phyloP scores from a whole-genome alignment of 2,888 invertebrate genomes.

The Anthrax anthrax region DNA sequence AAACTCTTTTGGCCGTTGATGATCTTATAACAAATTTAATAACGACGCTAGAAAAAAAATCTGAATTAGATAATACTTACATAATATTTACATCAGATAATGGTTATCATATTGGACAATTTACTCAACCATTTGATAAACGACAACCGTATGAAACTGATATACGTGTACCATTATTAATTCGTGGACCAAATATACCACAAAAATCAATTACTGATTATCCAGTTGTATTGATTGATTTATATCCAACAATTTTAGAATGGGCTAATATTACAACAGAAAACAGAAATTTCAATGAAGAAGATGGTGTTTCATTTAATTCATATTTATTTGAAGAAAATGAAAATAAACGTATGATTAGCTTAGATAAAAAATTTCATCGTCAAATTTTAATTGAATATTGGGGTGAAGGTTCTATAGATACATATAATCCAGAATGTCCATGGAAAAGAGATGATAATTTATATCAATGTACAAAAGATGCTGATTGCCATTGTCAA shows the following conservation, averaged over 20 bases:
- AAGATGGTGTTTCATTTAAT: conserved; percentile 50
- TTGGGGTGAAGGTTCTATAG: conserved; percentile 54
- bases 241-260: conserved; percentile 68
- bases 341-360: background rate
- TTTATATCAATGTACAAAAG: conserved; percentile 47
- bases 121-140: conserved; percentile 76
- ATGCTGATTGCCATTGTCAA: conserved; percentile 69
- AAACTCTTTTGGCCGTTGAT: conserved; percentile 72
- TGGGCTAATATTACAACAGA: conserved; percentile 46
- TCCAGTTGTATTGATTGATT: conserved; percentile 62
- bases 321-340: conserved; percentile 18
- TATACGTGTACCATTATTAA: conserved; percentile 65
- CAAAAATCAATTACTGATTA: conserved; percentile 36
- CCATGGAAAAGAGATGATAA: conserved; percentile 39
- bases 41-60: conserved; percentile 37
- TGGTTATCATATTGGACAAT: conserved; percentile 85
- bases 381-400: conserved; percentile 65
- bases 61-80: conserved; percentile 57
- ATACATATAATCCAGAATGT: conserved; percentile 45
- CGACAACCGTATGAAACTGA: conserved; percentile 85
- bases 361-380: conserved; percentile 19
- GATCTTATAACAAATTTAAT: conserved; percentile 61
- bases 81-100: conserved; percentile 79
- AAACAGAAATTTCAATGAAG: conserved; percentile 24
- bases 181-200: conserved; percentile 57